A percentile compares a stretch with the other conserved stretches of the same genome.
Evolutionary conservation across 2,113 vertebrate species (phyloP).

Genomic region (Campylomormyrus numenius): DNA sequence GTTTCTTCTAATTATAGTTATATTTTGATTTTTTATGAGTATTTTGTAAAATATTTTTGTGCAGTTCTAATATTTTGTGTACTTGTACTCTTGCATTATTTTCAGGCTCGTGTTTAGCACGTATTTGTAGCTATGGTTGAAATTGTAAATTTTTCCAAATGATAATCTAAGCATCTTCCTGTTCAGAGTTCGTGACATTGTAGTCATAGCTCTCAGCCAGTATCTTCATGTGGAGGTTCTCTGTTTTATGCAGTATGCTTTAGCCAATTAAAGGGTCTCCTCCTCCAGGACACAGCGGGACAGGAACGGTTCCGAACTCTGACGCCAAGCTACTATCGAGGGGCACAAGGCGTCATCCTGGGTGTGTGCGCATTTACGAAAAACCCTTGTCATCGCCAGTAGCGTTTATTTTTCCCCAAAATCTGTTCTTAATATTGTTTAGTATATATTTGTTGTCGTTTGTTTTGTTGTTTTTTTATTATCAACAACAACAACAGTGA

Average conservation of each 20-base stretch:
- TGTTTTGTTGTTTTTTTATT: not conserved
- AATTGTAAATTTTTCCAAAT: not conserved
- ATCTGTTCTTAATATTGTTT: not conserved
- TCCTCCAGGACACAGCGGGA: conserved; percentile 86
- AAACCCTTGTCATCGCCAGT: not conserved
- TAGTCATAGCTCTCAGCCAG: not conserved
- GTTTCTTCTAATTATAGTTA: not conserved
- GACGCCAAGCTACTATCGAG: conserved; percentile 89
- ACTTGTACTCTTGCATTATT: not conserved
- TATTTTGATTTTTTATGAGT: not conserved
- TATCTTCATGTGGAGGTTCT: not conserved
- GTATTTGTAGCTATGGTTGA: not conserved
- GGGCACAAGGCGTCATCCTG: conserved; percentile 92
- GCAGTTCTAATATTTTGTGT: not conserved
- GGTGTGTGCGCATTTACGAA: conserved; percentile 60
- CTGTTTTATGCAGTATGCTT: not conserved
- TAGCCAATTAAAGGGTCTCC: not conserved
- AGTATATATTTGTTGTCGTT: not conserved
- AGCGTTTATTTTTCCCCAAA: not conserved
- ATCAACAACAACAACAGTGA: not conserved
- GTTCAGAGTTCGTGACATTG: not conserved
- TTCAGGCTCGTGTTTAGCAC: not conserved
- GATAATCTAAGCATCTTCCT: not conserved
- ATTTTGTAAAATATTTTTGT: not conserved
- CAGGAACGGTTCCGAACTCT: conserved; percentile 88